phyloP scores from a whole-genome alignment of 2,797 vertebrate genomes.

The Adelosebastes latens region DNA sequence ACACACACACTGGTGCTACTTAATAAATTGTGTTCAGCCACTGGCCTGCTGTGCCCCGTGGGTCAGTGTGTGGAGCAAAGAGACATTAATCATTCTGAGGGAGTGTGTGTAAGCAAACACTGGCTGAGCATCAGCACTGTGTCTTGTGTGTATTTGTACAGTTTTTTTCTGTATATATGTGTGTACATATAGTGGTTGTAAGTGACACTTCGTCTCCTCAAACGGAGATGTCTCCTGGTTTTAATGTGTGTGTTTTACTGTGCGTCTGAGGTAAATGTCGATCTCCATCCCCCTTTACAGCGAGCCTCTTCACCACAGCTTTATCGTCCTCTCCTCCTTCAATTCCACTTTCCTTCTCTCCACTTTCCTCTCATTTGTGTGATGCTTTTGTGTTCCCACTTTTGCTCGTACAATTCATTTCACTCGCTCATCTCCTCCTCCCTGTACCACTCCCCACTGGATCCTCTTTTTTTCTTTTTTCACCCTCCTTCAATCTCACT shows the following conservation, averaged over 20 bases:
- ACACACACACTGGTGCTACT: slow-evolving; percentile 41
- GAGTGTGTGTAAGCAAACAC: slow-evolving; percentile 61
- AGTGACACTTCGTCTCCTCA: not conserved
- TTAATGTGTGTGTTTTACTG: slow-evolving; percentile 13
- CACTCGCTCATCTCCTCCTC: slow-evolving; percentile 24
- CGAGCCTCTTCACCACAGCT: slow-evolving; percentile 43
- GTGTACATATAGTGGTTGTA: not conserved
- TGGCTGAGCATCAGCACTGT: slow-evolving; percentile 36
- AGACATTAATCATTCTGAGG: slow-evolving; percentile 76
- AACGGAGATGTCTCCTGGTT: not conserved
- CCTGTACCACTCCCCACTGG: not conserved
- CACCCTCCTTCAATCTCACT: slow-evolving; percentile 20
- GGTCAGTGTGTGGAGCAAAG: slow-evolving; percentile 70
- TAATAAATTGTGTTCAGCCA: slow-evolving; percentile 77
- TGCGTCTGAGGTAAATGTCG: slow-evolving; percentile 39
- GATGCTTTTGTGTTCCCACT: slow-evolving; percentile 11
- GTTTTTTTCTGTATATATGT: not conserved
- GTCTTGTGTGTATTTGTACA: not conserved
- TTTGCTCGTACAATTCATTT: slow-evolving; percentile 43
- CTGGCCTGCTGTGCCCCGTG: slow-evolving; percentile 69
- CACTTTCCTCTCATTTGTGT: slow-evolving; percentile 21
- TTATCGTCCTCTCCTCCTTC: slow-evolving; percentile 34
- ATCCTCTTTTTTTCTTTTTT: not conserved
- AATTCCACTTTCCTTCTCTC: slow-evolving; percentile 3
- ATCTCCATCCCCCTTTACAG: slow-evolving; percentile 37